These are phyloP conservation scores for Oryzias melastigma DNA, from an alignment of 2,113 vertebrate species.

Conservation along the genomic window DNA sequence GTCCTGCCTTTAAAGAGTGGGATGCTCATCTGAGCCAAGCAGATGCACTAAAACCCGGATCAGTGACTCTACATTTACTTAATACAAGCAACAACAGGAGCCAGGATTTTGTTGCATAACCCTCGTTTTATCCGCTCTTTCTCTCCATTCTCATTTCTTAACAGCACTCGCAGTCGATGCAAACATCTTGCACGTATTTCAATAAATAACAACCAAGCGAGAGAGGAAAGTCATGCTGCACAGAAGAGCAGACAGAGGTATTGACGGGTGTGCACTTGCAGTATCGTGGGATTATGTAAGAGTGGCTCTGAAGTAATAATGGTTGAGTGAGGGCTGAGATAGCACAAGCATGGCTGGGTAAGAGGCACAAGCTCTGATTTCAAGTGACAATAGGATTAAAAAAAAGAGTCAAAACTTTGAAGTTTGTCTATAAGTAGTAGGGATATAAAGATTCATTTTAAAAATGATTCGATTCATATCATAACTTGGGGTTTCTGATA, in stretches of 20 bases:
- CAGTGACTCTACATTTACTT: constrained; percentile 45
- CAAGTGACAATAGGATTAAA: constrained; percentile 13
- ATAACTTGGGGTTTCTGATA: too few species aligned
- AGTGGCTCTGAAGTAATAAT: constrained; percentile 52
- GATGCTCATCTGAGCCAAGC: constrained; percentile 38
- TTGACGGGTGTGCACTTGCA: constrained; percentile 21
- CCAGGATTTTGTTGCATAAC: constrained; percentile 42
- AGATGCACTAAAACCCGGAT: constrained; percentile 32
- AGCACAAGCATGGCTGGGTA: constrained; percentile 21
- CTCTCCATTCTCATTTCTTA: not conserved
- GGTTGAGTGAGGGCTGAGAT: constrained; percentile 30
- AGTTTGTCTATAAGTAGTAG: not conserved
- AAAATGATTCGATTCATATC: too few species aligned
- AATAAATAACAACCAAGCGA: constrained; percentile 1
- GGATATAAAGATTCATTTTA: too few species aligned
- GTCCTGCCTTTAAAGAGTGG: constrained; percentile 1
- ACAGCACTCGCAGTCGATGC: not conserved
- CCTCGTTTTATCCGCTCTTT: constrained; percentile 14
- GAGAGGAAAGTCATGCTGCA: not conserved
- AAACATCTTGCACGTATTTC: constrained; percentile 5
- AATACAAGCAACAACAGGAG: constrained; percentile 28
- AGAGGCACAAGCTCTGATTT: constrained; percentile 23
- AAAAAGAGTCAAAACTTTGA: not conserved
- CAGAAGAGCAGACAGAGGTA: constrained; percentile 8
- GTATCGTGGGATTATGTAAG: constrained; percentile 52